Conservation (phyloP, 1,140 invertebrate genomes). For the Caenorhabditis latens region DNA sequence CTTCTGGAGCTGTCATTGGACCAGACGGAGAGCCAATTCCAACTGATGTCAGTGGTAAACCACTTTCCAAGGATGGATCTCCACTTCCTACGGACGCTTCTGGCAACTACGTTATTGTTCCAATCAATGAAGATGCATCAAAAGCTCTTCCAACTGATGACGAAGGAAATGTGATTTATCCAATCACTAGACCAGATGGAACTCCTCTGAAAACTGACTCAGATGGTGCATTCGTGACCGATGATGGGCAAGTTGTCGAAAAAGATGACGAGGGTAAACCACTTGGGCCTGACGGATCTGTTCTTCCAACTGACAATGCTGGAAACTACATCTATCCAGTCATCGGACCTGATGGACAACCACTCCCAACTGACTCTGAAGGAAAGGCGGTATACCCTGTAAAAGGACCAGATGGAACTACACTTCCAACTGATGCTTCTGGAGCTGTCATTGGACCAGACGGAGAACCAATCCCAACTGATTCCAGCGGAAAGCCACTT, state of each 20-base stretch:
- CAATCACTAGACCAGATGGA: slow-evolving; percentile 38
- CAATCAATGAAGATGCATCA: not conserved
- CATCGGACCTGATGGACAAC: slow-evolving; percentile 44
- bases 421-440: slow-evolving; percentile 55
- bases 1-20: slow-evolving; percentile 6
- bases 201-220: slow-evolving; percentile 52
- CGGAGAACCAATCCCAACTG: slow-evolving; percentile 58
- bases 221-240: not conserved
- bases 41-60: slow-evolving; percentile 47
- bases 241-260: slow-evolving; percentile 31
- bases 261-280: no score
- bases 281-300: no score
- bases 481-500: slow-evolving; percentile 55
- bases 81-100: slow-evolving; percentile 54
- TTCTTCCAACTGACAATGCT: slow-evolving; percentile 8
- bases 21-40: slow-evolving; percentile 55
- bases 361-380: slow-evolving; percentile 37
- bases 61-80: slow-evolving; percentile 45
- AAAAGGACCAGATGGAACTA: slow-evolving; percentile 56
- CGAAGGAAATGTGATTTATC: slow-evolving; percentile 28
- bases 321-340: slow-evolving; percentile 39
- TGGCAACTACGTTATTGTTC: slow-evolving; percentile 12
- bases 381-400: slow-evolving; percentile 51
- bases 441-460: slow-evolving; percentile 50
- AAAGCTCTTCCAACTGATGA: slow-evolving; percentile 48